phyloP scores from a whole-genome alignment of 2,113 vertebrate genomes.

The Syrrhaptes paradoxus region DNA sequence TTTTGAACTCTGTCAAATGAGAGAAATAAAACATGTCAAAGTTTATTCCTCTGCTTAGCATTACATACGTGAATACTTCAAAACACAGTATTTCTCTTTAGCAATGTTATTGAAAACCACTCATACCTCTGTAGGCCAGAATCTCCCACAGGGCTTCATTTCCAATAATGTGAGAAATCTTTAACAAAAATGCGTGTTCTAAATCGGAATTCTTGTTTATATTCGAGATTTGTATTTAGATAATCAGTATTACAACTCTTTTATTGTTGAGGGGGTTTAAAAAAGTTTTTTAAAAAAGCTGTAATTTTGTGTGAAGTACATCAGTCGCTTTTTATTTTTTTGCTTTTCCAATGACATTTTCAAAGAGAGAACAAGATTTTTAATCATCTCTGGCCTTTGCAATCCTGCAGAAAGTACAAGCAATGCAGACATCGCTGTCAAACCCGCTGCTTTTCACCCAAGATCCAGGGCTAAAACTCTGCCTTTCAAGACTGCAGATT shows the following conservation, averaged over 20 bases:
- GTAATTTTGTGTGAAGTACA: neutral
- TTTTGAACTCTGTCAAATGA: neutral
- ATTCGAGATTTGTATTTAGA: neutral
- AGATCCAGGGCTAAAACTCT: neutral
- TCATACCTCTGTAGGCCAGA: neutral
- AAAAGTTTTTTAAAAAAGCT: neutral
- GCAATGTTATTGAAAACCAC: neutral
- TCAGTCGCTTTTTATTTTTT: neutral
- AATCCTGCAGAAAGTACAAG: neutral
- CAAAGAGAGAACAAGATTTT: neutral
- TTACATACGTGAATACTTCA: neutral
- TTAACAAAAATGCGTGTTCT: neutral
- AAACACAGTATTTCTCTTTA: neutral
- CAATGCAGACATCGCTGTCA: neutral
- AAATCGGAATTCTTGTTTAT: neutral
- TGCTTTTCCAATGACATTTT: neutral
- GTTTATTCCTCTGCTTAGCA: neutral
- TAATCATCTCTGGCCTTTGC: neutral
- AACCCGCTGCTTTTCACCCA: neutral
- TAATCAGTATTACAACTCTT: neutral
- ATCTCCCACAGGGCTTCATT: neutral
- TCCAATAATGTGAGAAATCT: neutral
- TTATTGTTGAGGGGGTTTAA: neutral
- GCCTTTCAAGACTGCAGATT: neutral
- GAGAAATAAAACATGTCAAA: neutral